Evolutionary conservation across 2,888 invertebrate genomes (phyloP).

Genomic region (Dasypogon diadema): DNA sequence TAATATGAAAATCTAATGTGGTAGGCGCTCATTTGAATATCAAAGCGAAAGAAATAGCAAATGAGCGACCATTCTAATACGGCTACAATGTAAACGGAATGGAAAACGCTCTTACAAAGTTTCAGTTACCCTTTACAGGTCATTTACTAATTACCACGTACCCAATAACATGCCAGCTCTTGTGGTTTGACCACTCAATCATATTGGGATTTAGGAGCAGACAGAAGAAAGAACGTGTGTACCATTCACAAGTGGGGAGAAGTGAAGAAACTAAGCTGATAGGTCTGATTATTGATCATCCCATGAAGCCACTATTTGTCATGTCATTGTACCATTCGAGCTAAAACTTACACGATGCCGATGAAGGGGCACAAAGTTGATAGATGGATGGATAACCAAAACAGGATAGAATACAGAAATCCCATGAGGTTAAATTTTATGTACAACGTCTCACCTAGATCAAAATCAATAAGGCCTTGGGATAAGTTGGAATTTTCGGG

Average conservation of each 20-base stretch:
- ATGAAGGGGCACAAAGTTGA: slow-evolving; percentile 22
- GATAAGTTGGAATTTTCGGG: too few relatives aligned
- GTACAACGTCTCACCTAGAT: too few relatives aligned
- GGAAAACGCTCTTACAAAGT: slow-evolving; percentile 2
- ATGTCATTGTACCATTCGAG: slow-evolving; percentile 13
- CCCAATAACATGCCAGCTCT: slow-evolving; percentile 5
- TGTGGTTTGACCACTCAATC: slow-evolving; percentile 24
- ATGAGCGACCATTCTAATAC: too few relatives aligned
- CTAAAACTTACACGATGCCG: slow-evolving; percentile 16
- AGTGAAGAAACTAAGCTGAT: slow-evolving; percentile 5
- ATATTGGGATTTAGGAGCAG: neutral
- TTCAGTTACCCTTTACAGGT: slow-evolving; percentile 32
- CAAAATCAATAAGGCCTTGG: too few relatives aligned
- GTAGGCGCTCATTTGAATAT: too few relatives aligned
- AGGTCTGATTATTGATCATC: slow-evolving; percentile 6
- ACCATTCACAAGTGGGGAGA: neutral
- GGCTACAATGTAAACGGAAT: neutral
- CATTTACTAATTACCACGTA: neutral
- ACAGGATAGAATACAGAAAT: neutral
- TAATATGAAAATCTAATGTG: too few relatives aligned
- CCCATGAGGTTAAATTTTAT: too few relatives aligned
- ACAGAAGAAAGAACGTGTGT: neutral
- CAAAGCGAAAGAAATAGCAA: too few relatives aligned
- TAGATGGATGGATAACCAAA: slow-evolving; percentile 12
- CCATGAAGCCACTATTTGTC: slow-evolving; percentile 18